phyloP scores from a whole-genome alignment of 2,797 vertebrate genomes.

The Luscinia megarhynchos region DNA sequence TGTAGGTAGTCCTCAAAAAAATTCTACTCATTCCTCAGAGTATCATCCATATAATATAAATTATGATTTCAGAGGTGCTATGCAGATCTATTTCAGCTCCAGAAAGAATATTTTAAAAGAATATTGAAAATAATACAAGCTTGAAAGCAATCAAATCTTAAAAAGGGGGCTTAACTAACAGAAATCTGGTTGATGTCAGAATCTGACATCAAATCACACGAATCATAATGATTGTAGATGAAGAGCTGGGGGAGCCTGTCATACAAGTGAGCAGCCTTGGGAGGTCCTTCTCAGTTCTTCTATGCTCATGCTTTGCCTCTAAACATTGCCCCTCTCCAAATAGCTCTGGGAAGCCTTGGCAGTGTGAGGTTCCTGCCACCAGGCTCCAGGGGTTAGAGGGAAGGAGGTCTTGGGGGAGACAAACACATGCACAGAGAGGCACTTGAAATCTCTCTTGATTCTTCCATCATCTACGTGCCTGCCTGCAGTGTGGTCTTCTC shows the following conservation, averaged over 20 bases:
- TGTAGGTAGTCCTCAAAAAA: not conserved
- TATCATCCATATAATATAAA: not conserved
- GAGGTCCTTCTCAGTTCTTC: not conserved
- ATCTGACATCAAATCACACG: not conserved
- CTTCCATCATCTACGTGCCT: not conserved
- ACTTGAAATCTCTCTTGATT: not conserved
- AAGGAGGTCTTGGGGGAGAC: accelerated
- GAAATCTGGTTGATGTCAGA: not conserved
- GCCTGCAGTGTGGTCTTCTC: not conserved
- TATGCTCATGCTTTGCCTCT: not conserved
- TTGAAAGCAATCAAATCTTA: not conserved
- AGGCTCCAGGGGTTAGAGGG: not conserved
- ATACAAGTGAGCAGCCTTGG: not conserved
- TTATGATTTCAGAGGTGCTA: not conserved
- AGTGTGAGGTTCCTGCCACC: not conserved
- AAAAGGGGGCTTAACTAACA: not conserved
- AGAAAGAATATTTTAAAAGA: not conserved
- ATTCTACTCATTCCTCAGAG: not conserved
- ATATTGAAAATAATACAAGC: not conserved
- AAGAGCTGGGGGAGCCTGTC: not conserved
- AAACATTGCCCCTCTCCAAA: not conserved
- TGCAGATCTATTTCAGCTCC: not conserved
- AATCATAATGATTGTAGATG: not conserved
- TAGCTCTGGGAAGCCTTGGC: not conserved
- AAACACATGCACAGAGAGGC: accelerated